These are phyloP conservation scores for Hesperia comma DNA, from an alignment of 2,888 invertebrate species.

Conservation along the genomic window DNA sequence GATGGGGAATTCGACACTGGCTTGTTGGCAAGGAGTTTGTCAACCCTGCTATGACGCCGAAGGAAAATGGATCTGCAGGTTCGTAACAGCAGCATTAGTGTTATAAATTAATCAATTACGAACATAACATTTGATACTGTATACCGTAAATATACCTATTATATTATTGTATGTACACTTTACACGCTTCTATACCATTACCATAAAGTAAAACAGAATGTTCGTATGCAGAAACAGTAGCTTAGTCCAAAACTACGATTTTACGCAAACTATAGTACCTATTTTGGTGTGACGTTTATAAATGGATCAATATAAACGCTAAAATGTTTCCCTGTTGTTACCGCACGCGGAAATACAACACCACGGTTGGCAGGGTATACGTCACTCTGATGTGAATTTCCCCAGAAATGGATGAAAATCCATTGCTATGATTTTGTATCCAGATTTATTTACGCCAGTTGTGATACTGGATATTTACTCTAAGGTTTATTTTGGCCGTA, in stretches of 20 bases:
- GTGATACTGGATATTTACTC: background rate
- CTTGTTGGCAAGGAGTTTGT: constrained; percentile 73
- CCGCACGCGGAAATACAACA: constrained; percentile 29
- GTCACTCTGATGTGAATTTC: constrained; percentile 23
- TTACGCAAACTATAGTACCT: constrained; percentile 5
- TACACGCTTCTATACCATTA: too few relatives aligned
- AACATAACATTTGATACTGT: too few relatives aligned
- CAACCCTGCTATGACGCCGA: constrained; percentile 64
- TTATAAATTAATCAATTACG: too few relatives aligned
- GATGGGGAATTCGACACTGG: constrained; percentile 58
- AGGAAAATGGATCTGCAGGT: constrained; percentile 76
- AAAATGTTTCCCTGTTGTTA: constrained; percentile 21
- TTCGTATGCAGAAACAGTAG: background rate
- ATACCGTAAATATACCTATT: too few relatives aligned
- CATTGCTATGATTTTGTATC: constrained; percentile 25
- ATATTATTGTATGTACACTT: too few relatives aligned
- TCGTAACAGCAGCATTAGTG: constrained; percentile 19
- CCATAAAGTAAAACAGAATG: too few relatives aligned
- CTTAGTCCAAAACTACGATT: background rate
- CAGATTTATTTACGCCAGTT: constrained; percentile 14
- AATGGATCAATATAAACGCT: constrained; percentile 33
- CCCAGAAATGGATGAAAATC: constrained; percentile 33
- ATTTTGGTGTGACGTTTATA: constrained; percentile 22
- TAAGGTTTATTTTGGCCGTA: background rate
- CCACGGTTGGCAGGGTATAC: constrained; percentile 26